These are phyloP conservation scores for Drosophila leonis DNA, from an alignment of 2,888 invertebrate genomes.

Conservation along the genomic window DNA sequence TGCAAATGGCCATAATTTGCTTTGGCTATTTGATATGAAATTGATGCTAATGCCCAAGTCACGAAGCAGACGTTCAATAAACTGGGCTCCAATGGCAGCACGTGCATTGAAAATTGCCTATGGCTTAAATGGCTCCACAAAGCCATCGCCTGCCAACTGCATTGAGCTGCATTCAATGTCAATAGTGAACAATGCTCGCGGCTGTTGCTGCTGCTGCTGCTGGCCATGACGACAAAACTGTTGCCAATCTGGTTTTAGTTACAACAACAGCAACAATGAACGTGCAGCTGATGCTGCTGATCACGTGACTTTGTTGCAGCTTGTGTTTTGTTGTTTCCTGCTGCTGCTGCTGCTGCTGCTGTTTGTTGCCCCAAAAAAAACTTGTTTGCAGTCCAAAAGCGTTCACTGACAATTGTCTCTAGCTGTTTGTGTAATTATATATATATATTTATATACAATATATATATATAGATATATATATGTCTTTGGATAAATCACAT, in stretches of 20 bases:
- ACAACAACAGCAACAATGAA: slow-evolving; percentile 10
- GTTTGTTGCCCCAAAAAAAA: slow-evolving; percentile 41
- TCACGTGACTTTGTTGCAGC: slow-evolving; percentile 75
- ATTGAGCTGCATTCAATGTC: slow-evolving; percentile 70
- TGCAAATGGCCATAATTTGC: slow-evolving; percentile 14
- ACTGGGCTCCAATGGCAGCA: slow-evolving; percentile 31
- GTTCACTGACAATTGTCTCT: slow-evolving; percentile 28
- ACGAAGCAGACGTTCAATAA: slow-evolving; percentile 49
- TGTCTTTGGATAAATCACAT: slow-evolving; percentile 64
- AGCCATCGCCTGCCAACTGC: slow-evolving; percentile 33
- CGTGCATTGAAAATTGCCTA: slow-evolving; percentile 32
- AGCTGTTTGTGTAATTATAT: not conserved
- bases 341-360: slow-evolving; percentile 29
- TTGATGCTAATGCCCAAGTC: slow-evolving; percentile 50
- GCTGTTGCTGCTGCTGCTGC: not conserved
- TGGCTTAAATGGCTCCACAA: not conserved
- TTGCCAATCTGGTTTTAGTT: slow-evolving; percentile 42
- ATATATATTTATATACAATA: not conserved
- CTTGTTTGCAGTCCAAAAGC: slow-evolving; percentile 47
- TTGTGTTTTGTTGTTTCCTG: slow-evolving; percentile 34
- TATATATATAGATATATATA: slow-evolving; percentile 1
- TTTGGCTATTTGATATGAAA: slow-evolving; percentile 22
- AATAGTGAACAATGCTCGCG: slow-evolving; percentile 42
- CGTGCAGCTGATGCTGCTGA: slow-evolving; percentile 53
- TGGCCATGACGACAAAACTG: slow-evolving; percentile 43